Evolutionary conservation across 2,797 vertebrate species (phyloP), one percentile per base, ranked within the genome.

Genomic region (Cheirogaleus major): DNA sequence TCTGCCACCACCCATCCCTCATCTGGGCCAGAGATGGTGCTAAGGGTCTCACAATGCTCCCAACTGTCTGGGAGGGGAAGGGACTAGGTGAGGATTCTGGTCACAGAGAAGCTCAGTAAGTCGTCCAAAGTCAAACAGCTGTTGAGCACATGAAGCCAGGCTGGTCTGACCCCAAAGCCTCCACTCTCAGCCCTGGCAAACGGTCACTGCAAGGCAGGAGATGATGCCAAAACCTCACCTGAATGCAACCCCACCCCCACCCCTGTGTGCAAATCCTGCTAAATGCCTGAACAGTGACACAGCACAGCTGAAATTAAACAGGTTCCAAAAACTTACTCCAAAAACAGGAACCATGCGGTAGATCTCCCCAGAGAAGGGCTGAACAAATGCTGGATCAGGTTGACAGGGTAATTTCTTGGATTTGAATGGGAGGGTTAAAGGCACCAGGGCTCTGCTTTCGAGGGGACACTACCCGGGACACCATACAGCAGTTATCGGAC

Each of bases 211-310:
- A 55, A 63, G 80, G 14, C 65, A 90, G 65, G 43, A 23, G 55
- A 32, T 22, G 35, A 5, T 1, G 45, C 45, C 5, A 35, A 48
- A 57, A 35, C 72, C 96, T 93, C 67, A 82, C 93, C 88, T 67
- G 57, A 25, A 38, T 30, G n/a, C 41, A 38, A 18, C 83, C 14
- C 57, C 35, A 6, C 61, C 23, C 20, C 32, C 7, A 7, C 13
- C 30, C 9, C 18, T 2, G 13, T 2, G 10, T 61, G 65, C 45
- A 35, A 69, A 88, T 75, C 82, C 88, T 70, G 86, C 93, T 52
- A 67, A 59, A 78, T 91, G 75, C 61, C 96, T 92, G 78, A 76
- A 76, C 3, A 10, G 59, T 70, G 94, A 93, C 78, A 57, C 30
- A 10, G 52, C 3, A 1, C 8, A 6, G 82, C 93, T 80, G 89